Base-by-base conservation (phyloP, 1,140 invertebrate species). In the Ooceraea biroi region DNA sequence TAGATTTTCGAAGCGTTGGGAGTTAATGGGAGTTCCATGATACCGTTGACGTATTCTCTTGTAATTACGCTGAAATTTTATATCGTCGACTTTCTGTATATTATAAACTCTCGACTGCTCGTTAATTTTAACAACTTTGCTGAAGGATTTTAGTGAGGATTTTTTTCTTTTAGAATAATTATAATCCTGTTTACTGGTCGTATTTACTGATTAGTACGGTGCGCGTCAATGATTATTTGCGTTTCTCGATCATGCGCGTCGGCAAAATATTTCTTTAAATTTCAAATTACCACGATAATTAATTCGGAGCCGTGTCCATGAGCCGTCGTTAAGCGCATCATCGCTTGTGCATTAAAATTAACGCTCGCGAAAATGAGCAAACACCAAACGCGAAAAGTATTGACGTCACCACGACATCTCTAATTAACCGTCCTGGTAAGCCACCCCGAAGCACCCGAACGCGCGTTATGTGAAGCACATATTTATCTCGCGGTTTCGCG, bases 111-210 rank as follows among this genome's bases (percentile, higher is more conserved):
- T 41, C 50, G 68, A 48, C 8, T n/a, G 11, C 19, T 77, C 25
- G 25, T 65, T 77, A 65, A 66, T 77, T 77, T 50, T 55, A 78
- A 68, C n/a, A 55, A 68, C 14, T 77, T 36, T 36, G 27, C 63
- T 48, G 25, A 68, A 68, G 0, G 22, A 68, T 36, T 36, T 36
- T 36, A 36, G 2, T 36, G 2, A 7, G 36, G 2, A 48, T 25
- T 68, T 68, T 68, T 68, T 68, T 22, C 25, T 25, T 22, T n/a
- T n/a, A n/a, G n/a, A 19, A 25, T 48, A 48, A 68, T 50, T 68
- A 22, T 68, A 48, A 68, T 14, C 44, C 48, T 48, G 19, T 77
- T 77, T 17, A n/a, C 10, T 36, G 46, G 12, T 22, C n/a, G 44
- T 63, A 44, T 63, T 7, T 44, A 30, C 44, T 50, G 12, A 61